These are phyloP conservation scores for Candidula unifasciata DNA, from an alignment of 2,888 invertebrate species.

Conservation along the genomic window DNA sequence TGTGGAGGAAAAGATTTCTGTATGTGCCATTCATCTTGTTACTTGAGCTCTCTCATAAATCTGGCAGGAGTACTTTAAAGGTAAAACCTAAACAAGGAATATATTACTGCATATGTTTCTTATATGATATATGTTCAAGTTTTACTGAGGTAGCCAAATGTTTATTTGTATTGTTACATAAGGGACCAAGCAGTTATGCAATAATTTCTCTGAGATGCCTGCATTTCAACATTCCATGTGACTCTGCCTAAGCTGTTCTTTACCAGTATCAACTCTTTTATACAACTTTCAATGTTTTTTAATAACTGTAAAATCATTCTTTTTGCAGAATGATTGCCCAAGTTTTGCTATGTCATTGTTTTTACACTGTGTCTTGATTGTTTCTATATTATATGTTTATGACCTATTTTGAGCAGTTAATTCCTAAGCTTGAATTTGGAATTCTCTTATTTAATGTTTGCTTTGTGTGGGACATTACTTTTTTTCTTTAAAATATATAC, in stretches of 20 bases:
- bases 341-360: neutral
- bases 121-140: neutral
- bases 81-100: neutral
- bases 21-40: too few relatives aligned
- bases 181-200: constrained; percentile 21
- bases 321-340: neutral
- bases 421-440: neutral
- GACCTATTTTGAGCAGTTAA: neutral
- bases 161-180: neutral
- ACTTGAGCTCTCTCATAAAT: too few relatives aligned
- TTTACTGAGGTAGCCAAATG: neutral
- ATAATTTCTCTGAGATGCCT: constrained; percentile 6
- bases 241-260: constrained; percentile 19
- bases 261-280: neutral
- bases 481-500: too few relatives aligned
- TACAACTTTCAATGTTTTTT: neutral
- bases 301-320: constrained; percentile 19
- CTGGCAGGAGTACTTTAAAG: neutral
- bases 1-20: too few relatives aligned
- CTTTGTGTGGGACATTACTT: too few relatives aligned
- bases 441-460: too few relatives aligned
- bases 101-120: neutral
- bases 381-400: neutral
- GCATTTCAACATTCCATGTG: constrained; percentile 1
- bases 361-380: neutral